Evolutionary conservation across 2,888 invertebrate genomes (phyloP).

Genomic region (Lasioglossum vierecki): DNA sequence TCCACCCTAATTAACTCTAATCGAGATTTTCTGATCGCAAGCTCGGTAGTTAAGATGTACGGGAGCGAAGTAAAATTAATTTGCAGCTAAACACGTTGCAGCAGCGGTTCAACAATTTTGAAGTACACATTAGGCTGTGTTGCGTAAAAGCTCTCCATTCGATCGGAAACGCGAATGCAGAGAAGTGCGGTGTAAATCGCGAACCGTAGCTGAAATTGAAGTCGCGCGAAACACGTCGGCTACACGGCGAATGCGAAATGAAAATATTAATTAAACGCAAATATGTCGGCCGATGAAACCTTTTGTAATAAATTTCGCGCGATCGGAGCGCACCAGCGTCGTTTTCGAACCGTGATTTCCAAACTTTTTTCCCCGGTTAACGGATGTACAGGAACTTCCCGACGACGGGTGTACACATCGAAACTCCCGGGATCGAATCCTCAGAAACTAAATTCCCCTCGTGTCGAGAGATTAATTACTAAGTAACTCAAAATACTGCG

Average conservation of each 20-base stretch:
- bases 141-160: background rate
- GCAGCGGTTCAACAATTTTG: background rate
- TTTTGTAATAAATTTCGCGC: background rate
- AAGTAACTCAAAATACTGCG: constrained; percentile 7
- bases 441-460: background rate
- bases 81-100: background rate
- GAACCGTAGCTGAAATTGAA: background rate
- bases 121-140: background rate
- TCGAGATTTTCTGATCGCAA: background rate
- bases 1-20: background rate
- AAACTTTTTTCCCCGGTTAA: background rate
- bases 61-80: background rate
- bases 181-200: background rate
- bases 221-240: background rate
- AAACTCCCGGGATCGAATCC: background rate
- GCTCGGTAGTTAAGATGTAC: background rate
- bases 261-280: constrained; percentile 17
- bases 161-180: background rate
- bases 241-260: background rate
- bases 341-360: background rate
- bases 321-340: background rate
- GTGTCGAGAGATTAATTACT: constrained; percentile 11
- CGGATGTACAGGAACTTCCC: constrained; percentile 4
- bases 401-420: background rate
- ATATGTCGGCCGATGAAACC: constrained; percentile 3